Percentiles rank a stretch among this genome's conserved stretches.
These are phyloP conservation scores for Microtus oregoni DNA, from an alignment of 2,113 vertebrate genomes.

Conservation along the genomic window DNA sequence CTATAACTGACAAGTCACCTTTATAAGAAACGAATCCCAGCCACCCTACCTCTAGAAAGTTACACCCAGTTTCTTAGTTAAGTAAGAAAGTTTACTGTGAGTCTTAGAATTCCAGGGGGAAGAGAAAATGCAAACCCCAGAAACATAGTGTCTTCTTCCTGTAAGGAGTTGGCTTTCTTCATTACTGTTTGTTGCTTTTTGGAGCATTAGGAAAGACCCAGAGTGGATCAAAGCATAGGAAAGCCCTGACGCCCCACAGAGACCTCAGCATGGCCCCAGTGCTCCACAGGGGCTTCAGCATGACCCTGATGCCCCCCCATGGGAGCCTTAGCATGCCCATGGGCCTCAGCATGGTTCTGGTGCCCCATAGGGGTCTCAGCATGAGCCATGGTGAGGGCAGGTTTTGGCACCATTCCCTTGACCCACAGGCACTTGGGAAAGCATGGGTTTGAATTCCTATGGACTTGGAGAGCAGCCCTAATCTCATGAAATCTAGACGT, in stretches of 20 bases:
- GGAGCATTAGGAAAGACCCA: background rate
- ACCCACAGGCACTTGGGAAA: background rate
- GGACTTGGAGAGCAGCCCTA: background rate
- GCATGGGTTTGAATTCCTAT: background rate
- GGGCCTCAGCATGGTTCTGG: background rate
- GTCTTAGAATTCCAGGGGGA: background rate
- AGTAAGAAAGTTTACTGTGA: background rate
- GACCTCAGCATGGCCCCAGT: too few species aligned
- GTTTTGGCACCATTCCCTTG: background rate
- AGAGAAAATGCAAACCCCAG: constrained; percentile 21
- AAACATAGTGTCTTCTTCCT: constrained; percentile 1
- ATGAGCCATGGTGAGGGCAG: background rate
- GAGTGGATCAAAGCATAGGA: background rate
- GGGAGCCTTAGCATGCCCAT: too few species aligned
- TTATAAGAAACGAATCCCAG: background rate
- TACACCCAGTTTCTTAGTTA: background rate
- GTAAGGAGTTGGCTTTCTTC: background rate
- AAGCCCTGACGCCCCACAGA: background rate
- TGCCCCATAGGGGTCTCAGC: too few species aligned
- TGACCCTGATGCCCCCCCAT: too few species aligned
- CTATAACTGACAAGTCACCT: background rate
- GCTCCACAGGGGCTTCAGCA: too few species aligned
- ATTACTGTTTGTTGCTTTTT: background rate
- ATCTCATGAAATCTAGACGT: constrained; percentile 38
- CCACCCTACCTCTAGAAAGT: background rate